Conservation (phyloP, 2,888 invertebrate species). For the Hyles lineata region DNA sequence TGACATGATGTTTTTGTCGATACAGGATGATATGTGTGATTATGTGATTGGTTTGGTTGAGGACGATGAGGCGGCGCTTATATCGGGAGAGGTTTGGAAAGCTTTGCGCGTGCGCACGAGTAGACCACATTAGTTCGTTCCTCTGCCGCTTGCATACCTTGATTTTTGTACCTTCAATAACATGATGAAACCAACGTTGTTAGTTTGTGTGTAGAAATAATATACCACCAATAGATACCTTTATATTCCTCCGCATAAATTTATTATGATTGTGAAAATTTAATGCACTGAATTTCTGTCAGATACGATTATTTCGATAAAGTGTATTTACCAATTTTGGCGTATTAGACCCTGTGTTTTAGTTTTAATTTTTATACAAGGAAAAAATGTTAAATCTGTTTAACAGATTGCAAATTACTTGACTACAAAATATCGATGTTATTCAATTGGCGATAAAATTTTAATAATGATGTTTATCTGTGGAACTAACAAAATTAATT, state of each 20-base stretch:
- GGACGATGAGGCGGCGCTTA: slow-evolving; percentile 83
- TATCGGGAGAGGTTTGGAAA: slow-evolving; percentile 78
- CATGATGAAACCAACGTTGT: not conserved
- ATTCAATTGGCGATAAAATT: too few relatives aligned
- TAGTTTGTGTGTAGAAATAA: not conserved
- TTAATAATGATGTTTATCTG: too few relatives aligned
- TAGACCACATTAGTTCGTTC: slow-evolving; percentile 14
- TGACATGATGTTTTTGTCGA: slow-evolving; percentile 65
- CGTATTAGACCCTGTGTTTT: too few relatives aligned
- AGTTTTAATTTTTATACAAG: too few relatives aligned
- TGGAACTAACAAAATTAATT: too few relatives aligned
- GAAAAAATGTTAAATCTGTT: too few relatives aligned
- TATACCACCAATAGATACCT: not conserved
- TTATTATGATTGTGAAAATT: too few relatives aligned
- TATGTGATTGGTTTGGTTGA: slow-evolving; percentile 85
- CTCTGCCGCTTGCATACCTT: slow-evolving; percentile 20
- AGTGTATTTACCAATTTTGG: too few relatives aligned
- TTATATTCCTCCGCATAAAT: not conserved
- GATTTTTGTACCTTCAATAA: slow-evolving; percentile 28
- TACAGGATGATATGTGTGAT: slow-evolving; percentile 85
- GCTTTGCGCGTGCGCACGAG: slow-evolving; percentile 32
- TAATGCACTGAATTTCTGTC: too few relatives aligned
- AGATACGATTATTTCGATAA: too few relatives aligned
- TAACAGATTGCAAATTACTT: too few relatives aligned
- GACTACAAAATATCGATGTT: too few relatives aligned